phyloP scores from a whole-genome alignment of 53 echinoderm and acorn worm species.

The Astropecten irregularis region DNA sequence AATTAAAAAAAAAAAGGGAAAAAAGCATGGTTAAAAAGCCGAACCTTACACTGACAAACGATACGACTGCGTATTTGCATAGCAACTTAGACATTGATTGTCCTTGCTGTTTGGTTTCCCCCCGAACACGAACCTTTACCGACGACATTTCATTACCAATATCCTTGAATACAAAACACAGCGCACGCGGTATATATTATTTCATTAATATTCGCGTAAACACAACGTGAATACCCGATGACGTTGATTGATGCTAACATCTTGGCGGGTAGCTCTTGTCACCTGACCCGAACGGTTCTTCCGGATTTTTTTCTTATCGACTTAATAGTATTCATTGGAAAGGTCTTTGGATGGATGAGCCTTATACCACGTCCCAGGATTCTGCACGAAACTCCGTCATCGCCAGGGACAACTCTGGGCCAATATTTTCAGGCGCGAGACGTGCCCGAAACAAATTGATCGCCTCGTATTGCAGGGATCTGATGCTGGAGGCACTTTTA shows the following conservation, averaged over 20 bases:
- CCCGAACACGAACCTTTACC: no score
- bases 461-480: slow-evolving; percentile 11
- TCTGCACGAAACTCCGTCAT: neutral
- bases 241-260: no score
- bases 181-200: no score
- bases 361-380: neutral
- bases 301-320: slow-evolving; percentile 31
- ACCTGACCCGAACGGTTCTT: neutral
- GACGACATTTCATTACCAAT: no score
- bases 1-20: slow-evolving; percentile 7
- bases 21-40: slow-evolving; percentile 1
- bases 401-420: neutral
- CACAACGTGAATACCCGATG: no score
- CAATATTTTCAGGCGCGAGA: slow-evolving; percentile 21
- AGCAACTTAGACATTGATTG: slow-evolving; percentile 14
- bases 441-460: slow-evolving; percentile 1
- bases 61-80: slow-evolving; percentile 24
- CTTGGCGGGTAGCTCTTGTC: neutral
- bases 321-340: neutral
- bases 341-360: neutral
- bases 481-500: neutral
- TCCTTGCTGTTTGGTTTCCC: no score
- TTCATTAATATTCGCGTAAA: no score
- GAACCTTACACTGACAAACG: slow-evolving; percentile 26
- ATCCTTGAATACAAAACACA: no score